These are phyloP conservation scores for Amniataba percoides DNA, from an alignment of 2,797 vertebrate species.

Conservation along the genomic window DNA sequence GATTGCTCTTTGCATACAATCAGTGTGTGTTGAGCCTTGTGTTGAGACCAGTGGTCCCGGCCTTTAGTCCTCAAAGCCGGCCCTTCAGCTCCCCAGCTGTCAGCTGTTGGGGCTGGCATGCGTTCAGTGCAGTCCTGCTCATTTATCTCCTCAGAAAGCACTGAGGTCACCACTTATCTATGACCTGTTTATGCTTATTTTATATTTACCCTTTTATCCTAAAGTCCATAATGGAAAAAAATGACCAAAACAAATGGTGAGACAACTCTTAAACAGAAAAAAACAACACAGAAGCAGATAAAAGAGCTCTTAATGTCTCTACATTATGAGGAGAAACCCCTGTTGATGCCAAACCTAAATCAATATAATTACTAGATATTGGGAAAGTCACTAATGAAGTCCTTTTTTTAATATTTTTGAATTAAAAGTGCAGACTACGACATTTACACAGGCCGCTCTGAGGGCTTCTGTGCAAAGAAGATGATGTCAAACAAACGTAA, in stretches of 20 bases:
- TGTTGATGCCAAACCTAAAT: background rate
- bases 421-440: conserved; percentile 32
- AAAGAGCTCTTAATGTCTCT: background rate
- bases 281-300: background rate
- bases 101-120: conserved; percentile 59
- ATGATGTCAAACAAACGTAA: conserved; percentile 6
- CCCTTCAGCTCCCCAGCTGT: conserved; percentile 63
- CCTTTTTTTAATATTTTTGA: conserved; percentile 17
- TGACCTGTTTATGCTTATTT: background rate
- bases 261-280: background rate
- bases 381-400: background rate
- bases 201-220: background rate
- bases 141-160: conserved; percentile 13
- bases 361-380: background rate
- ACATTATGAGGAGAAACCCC: background rate
- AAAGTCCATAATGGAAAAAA: background rate
- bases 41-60: conserved; percentile 34
- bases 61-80: conserved; percentile 39
- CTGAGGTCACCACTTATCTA: background rate
- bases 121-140: conserved; percentile 15
- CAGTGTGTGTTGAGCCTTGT: conserved; percentile 27
- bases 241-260: background rate
- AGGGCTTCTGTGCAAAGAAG: conserved; percentile 26
- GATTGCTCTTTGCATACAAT: conserved; percentile 19
- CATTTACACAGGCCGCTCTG: conserved; percentile 34